Percentiles rank a stretch among this genome's conserved stretches.
Evolutionary conservation across 1,140 invertebrate species (phyloP).

Genomic region (Cydia pomonella): DNA sequence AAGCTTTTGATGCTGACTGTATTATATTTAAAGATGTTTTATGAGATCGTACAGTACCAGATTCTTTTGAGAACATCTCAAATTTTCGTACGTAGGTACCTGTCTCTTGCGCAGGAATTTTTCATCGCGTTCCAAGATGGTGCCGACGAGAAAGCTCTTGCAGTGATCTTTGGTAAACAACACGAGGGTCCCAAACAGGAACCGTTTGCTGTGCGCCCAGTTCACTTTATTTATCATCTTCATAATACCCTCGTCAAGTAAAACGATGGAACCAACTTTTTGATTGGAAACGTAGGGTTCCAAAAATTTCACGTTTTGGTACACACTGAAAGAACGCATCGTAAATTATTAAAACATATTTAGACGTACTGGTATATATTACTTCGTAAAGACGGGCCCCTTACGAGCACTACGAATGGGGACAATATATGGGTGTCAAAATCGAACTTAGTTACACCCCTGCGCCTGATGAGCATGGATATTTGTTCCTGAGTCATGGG

Average conservation of each 20-base stretch:
- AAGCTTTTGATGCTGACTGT: no score
- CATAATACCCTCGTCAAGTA: conserved; percentile 55
- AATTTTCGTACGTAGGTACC: conserved; percentile 58
- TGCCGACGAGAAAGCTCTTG: conserved; percentile 84
- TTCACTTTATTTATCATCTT: conserved; percentile 54
- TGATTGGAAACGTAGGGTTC: conserved; percentile 54
- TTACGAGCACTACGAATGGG: no score
- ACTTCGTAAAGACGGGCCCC: no score
- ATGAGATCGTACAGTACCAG: no score
- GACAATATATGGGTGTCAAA: no score
- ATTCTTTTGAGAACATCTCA: no score
- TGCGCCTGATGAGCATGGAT: no score
- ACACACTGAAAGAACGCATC: conserved; percentile 51
- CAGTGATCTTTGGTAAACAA: conserved; percentile 87
- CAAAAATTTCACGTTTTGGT: conserved; percentile 56
- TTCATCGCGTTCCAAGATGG: conserved; percentile 82
- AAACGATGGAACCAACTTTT: conserved; percentile 52
- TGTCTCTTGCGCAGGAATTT: conserved; percentile 74
- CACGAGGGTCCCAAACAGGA: conserved; percentile 88
- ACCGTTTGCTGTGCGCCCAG: conserved; percentile 76
- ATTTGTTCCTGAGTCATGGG: no score
- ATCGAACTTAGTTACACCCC: no score
- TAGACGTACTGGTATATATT: no score
- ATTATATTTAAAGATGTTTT: no score
- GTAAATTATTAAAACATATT: no score